A percentile compares a stretch with the other conserved stretches of the same genome.
Evolutionary conservation across 1,140 invertebrate species (phyloP).

Genomic region (Drosophila nebulosa): DNA sequence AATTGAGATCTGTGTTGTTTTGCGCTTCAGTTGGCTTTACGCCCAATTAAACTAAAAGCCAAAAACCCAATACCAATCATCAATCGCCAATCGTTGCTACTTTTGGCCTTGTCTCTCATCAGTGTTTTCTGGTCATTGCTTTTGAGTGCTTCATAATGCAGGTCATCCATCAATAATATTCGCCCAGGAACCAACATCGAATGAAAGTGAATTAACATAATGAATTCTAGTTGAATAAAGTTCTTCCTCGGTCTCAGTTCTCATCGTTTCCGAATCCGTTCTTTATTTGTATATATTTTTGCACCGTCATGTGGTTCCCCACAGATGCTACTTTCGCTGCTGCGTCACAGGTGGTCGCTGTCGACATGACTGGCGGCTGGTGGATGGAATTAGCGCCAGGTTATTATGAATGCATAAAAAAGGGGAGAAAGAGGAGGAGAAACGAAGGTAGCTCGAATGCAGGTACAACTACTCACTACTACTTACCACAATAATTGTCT

Average conservation of each 20-base stretch:
- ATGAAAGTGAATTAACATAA: conserved; percentile 67
- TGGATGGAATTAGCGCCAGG: conserved; percentile 36
- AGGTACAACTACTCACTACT: background rate
- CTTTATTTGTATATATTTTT: background rate
- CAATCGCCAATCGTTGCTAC: conserved; percentile 4
- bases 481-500: conserved; percentile 42
- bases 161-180: conserved; percentile 32
- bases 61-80: background rate
- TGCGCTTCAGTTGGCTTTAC: conserved; percentile 40
- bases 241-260: conserved; percentile 13
- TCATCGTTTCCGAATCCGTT: background rate
- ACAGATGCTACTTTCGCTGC: conserved; percentile 37
- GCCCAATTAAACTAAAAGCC: conserved; percentile 72
- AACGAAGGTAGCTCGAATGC: conserved; percentile 12
- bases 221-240: conserved; percentile 43
- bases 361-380: conserved; percentile 23
- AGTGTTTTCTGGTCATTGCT: conserved; percentile 22
- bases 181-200: background rate
- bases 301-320: conserved; percentile 30
- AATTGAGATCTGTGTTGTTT: conserved; percentile 33
- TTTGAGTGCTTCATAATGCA: conserved; percentile 7
- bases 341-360: conserved; percentile 56
- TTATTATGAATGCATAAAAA: conserved; percentile 12
- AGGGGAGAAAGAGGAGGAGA: conserved; percentile 13
- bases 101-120: conserved; percentile 9